Evolutionary conservation across 2,888 invertebrate species (phyloP).

Genomic region (Dryobotodes eremita): DNA sequence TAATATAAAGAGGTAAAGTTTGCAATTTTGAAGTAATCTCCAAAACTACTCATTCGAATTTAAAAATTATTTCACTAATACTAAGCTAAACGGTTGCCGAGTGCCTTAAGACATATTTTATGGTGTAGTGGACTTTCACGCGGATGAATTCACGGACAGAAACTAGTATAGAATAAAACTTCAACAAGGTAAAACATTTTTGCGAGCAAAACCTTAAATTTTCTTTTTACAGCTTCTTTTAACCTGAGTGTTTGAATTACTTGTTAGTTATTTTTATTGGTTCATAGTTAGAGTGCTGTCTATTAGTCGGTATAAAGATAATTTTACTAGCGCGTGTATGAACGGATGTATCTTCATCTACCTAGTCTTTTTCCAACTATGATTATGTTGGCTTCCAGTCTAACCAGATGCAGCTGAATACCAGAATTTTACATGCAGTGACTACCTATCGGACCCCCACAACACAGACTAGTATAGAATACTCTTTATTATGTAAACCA

Average conservation of each 20-base stretch:
- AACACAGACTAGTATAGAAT: too few relatives aligned
- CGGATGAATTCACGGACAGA: too few relatives aligned
- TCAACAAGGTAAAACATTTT: slow-evolving; percentile 31
- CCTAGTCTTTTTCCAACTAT: too few relatives aligned
- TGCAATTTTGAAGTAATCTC: background rate
- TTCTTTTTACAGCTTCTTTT: slow-evolving; percentile 44
- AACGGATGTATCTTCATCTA: background rate
- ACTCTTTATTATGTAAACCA: too few relatives aligned
- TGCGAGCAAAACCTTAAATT: slow-evolving; percentile 28
- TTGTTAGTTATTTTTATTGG: slow-evolving; percentile 34
- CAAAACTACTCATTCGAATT: background rate
- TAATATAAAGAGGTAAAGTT: background rate
- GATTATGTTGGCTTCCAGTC: too few relatives aligned
- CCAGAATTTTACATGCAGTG: too few relatives aligned
- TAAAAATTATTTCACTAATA: background rate
- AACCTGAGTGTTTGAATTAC: slow-evolving; percentile 44
- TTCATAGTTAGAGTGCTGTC: slow-evolving; percentile 1
- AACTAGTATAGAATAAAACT: background rate
- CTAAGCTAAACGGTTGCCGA: background rate
- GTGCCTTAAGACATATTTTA: background rate
- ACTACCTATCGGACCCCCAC: too few relatives aligned
- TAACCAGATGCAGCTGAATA: too few relatives aligned
- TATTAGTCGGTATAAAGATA: slow-evolving; percentile 1
- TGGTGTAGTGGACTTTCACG: background rate
- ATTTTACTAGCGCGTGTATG: background rate